A percentile compares a stretch with the other conserved stretches of the same genome.
Conservation (phyloP, 2,113 vertebrate species). For the Nesogale talazaci region DNA sequence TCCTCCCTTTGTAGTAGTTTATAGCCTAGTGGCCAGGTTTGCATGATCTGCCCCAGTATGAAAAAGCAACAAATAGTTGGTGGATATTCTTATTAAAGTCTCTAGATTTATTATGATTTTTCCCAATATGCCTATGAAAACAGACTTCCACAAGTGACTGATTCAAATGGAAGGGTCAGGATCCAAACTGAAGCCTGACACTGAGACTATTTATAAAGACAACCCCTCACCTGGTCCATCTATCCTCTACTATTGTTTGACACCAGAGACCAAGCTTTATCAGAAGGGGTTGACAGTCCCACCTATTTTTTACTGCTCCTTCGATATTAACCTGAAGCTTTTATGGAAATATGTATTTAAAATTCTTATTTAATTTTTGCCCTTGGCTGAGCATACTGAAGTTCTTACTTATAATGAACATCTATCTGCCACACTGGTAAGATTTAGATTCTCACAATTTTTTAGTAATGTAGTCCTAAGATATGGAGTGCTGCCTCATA, state of each 20-base stretch:
- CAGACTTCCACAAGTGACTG: background rate
- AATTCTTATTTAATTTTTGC: slow-evolving; percentile 55
- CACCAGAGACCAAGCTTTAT: background rate
- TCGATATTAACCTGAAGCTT: slow-evolving; percentile 49
- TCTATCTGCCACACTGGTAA: slow-evolving; percentile 24
- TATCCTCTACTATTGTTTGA: background rate
- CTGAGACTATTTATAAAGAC: background rate
- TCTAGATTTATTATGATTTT: background rate
- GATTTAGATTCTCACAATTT: slow-evolving; percentile 53
- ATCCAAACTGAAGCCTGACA: background rate
- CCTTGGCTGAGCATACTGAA: slow-evolving; percentile 17
- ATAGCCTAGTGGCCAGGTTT: background rate
- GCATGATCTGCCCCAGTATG: background rate
- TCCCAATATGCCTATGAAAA: background rate
- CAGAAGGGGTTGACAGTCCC: background rate
- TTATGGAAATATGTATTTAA: slow-evolving; percentile 63
- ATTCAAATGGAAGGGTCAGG: background rate
- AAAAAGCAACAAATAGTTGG: background rate
- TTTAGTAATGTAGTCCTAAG: slow-evolving; percentile 48
- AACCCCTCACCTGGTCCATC: background rate
- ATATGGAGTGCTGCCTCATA: slow-evolving; percentile 13
- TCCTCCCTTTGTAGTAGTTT: background rate
- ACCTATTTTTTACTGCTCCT: background rate
- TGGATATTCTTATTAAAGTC: background rate
- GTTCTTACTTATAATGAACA: slow-evolving; percentile 40